Percentiles rank a stretch among this genome's conserved stretches.
Evolutionary conservation across 2,888 invertebrate genomes (phyloP).

Genomic region (Ophion obscuratus): DNA sequence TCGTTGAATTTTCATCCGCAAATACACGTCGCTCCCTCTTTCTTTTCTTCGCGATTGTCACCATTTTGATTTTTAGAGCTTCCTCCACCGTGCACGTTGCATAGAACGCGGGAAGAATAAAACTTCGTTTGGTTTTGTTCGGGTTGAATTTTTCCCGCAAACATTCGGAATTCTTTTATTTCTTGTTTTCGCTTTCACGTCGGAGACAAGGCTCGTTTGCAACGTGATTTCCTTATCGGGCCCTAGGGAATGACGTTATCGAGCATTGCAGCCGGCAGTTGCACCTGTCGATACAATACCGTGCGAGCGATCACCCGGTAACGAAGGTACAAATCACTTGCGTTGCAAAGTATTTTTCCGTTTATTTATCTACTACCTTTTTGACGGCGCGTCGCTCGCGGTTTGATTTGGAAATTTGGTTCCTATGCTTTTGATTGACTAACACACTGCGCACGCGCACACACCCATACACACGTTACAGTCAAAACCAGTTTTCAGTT

Average conservation of each 20-base stretch:
- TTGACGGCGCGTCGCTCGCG: too few relatives aligned
- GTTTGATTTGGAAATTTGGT: too few relatives aligned
- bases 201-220: not conserved
- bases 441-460: too few relatives aligned
- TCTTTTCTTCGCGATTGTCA: not conserved
- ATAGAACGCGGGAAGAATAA: too few relatives aligned
- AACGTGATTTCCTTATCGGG: not conserved
- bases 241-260: not conserved
- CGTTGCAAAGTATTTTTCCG: not conserved
- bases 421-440: too few relatives aligned
- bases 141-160: too few relatives aligned
- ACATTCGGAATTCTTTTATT: not conserved
- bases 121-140: too few relatives aligned
- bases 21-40: not conserved
- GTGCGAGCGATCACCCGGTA: not conserved
- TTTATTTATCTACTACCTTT: not conserved
- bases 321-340: not conserved
- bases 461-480: too few relatives aligned
- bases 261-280: not conserved
- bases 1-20: not conserved
- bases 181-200: not conserved
- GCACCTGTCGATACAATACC: not conserved
- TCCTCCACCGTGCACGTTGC: not conserved
- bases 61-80: not conserved
- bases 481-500: too few relatives aligned